Percentiles rank a stretch among this genome's conserved stretches.
Conservation (phyloP, 2,888 invertebrate species). For the Hyposoter dolosus region DNA sequence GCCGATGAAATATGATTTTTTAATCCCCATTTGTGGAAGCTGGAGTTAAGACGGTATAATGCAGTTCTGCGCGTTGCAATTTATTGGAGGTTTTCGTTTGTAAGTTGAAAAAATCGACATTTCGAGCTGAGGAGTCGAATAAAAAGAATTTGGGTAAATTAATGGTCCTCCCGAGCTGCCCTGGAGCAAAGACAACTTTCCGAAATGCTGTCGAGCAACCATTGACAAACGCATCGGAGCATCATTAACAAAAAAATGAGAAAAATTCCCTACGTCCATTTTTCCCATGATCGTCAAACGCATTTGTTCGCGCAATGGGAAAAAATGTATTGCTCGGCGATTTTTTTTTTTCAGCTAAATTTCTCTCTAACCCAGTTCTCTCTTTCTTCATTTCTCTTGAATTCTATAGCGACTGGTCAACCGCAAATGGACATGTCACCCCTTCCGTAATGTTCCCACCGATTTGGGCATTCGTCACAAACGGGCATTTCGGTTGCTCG, state of each 20-base stretch:
- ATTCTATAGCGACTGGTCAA: constrained; percentile 81
- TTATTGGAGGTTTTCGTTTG: neutral
- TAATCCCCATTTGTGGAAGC: neutral
- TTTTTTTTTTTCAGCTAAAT: constrained; percentile 10
- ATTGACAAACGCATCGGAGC: neutral
- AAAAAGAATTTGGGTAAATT: neutral
- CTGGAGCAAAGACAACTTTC: neutral
- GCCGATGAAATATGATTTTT: constrained; percentile 8
- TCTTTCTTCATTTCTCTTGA: constrained; percentile 62
- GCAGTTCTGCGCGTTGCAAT: neutral
- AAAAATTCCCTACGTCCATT: neutral
- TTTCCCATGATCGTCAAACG: constrained; percentile 30
- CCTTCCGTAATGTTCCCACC: constrained; percentile 80
- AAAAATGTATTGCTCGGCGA: constrained; percentile 8
- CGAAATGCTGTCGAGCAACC: neutral
- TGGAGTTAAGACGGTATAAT: neutral
- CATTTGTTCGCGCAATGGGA: constrained; percentile 17
- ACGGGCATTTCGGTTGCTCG: constrained; percentile 55
- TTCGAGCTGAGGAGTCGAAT: neutral
- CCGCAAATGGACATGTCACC: constrained; percentile 85
- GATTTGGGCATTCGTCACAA: constrained; percentile 76
- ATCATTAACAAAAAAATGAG: constrained; percentile 3
- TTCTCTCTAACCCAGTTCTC: constrained; percentile 24
- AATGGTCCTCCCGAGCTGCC: neutral
- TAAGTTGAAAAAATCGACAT: neutral